Evolutionary conservation across 2,797 vertebrate species (phyloP).

Genomic region (Eidolon dupreanum): DNA sequence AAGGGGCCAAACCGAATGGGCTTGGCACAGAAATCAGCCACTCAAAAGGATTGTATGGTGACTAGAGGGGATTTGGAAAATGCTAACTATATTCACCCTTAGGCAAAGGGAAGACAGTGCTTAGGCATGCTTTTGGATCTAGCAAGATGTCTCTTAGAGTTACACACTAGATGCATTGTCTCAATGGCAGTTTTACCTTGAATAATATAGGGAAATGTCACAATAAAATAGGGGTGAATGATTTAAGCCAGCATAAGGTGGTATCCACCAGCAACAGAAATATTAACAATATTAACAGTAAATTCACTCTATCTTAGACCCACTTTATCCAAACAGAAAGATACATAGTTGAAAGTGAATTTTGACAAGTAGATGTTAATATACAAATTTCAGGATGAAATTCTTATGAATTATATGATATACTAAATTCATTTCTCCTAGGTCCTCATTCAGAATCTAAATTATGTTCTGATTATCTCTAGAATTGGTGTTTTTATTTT

Average conservation of each 20-base stretch:
- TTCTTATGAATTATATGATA: background rate
- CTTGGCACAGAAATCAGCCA: conserved; percentile 24
- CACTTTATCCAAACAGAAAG: background rate
- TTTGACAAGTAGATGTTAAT: background rate
- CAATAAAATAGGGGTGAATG: background rate
- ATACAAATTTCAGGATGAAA: background rate
- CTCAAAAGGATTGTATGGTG: background rate
- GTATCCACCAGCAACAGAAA: conserved; percentile 4
- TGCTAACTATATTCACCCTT: background rate
- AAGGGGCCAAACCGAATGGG: conserved; percentile 40
- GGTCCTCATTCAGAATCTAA: background rate
- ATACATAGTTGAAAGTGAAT: background rate
- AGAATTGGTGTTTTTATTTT: background rate
- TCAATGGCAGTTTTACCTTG: background rate
- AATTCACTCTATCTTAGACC: background rate
- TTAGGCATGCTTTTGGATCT: background rate
- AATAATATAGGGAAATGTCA: background rate
- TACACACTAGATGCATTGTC: background rate
- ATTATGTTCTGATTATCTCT: background rate
- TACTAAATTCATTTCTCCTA: background rate
- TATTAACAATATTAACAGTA: background rate
- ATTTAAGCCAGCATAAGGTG: background rate
- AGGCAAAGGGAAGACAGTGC: background rate
- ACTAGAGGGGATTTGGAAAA: conserved; percentile 36
- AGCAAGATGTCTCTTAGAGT: background rate